These are phyloP conservation scores for Lagothrix lagotricha DNA, from an alignment of 2,797 vertebrate species.

Conservation along the genomic window DNA sequence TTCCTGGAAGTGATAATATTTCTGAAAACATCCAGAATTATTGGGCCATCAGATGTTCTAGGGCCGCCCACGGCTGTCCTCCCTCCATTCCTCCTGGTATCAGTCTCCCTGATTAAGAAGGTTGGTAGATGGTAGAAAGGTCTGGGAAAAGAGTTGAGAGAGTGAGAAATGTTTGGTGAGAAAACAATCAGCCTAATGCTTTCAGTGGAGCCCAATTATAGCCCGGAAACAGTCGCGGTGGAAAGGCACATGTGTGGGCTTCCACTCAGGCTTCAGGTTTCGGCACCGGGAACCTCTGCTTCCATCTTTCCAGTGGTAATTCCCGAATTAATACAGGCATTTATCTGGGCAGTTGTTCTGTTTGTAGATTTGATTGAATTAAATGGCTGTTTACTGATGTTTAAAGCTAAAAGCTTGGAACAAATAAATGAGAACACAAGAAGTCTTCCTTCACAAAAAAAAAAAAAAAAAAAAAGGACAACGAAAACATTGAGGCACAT, in stretches of 20 bases:
- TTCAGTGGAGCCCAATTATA: no score
- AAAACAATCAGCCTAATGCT: neutral
- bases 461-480: neutral
- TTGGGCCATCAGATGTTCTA: neutral
- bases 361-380: neutral
- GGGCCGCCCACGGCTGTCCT: neutral
- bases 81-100: neutral
- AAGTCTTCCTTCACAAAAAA: neutral
- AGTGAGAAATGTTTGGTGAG: neutral
- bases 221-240: accelerated
- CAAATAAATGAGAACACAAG: neutral
- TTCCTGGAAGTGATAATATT: constrained; percentile 51
- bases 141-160: neutral
- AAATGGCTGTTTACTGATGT: neutral
- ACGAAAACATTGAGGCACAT: neutral
- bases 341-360: neutral
- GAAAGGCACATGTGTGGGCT: neutral
- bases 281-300: accelerated
- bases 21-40: constrained; percentile 39
- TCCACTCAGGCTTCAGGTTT: neutral
- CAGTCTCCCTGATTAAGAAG: neutral
- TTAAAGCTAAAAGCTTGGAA: neutral
- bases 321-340: neutral
- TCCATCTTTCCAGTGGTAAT: accelerated
- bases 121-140: neutral